Evolutionary conservation across 2,113 vertebrate species (phyloP), one percentile per base, ranked within the genome.

Genomic region (Campylorhamphus procurvoides): DNA sequence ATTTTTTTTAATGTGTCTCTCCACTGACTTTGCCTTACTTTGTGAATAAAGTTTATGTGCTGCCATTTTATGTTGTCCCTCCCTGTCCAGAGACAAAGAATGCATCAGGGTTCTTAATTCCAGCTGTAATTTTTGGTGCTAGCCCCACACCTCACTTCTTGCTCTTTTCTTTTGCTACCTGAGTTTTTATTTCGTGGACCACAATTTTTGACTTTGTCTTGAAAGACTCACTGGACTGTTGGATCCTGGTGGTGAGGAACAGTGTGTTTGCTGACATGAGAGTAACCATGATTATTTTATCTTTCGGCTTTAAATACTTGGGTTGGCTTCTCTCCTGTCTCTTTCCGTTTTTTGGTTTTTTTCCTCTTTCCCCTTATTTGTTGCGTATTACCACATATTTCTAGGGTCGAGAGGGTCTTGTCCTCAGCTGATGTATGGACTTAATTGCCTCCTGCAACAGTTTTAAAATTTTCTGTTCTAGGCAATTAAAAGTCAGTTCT

Each of bases 71-170:
- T 89, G 55, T 87, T 37, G 9, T 67, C 62, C 20, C 5, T 78
- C 35, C 0, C 0, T 64, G 40, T 37, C 19, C 24, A 56, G 31
- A 80, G 33, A 33, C 29, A 87, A 82, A 66, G 25, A 40, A 40
- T 81, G 9, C 77, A 44, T 50, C 47, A 50, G 18, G 44, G 31
- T 72, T 85, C 40, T 69, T 85, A 50, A 35, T 82, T 87, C 27
- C 15, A 85, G 27, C 8, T 0, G 0, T 49, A 4, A 13, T 71
- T 33, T 55, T 56, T 10, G 3, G 3, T 62, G 10, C 46, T 66
- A 5, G 2, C 15, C 25, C 7, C 22, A 25, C 40, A 60, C 18
- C 13, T 83, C 35, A 1, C 11, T 79, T 72, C 9, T 22, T 63
- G 10, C 35, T 53, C 19, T 91, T 63, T 47, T 46, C 17, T 49